Percentiles rank a stretch among this genome's conserved stretches.
Evolutionary conservation across 1,140 invertebrate species (phyloP).

Genomic region (Belonocnema kinseyi): DNA sequence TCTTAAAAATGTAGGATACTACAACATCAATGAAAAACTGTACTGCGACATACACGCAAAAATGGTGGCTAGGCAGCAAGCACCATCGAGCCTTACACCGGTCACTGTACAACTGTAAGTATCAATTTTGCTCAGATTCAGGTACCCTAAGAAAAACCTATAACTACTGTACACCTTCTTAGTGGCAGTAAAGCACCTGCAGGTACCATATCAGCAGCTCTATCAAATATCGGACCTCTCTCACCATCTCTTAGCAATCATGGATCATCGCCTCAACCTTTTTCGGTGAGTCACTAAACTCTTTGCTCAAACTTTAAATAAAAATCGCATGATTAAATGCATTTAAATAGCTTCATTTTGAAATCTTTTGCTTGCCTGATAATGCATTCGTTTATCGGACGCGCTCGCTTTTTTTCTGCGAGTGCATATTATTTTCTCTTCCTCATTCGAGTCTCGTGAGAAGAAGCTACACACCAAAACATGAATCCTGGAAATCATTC

Average conservation of each 20-base stretch:
- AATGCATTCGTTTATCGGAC: not conserved
- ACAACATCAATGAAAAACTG: constrained; percentile 96
- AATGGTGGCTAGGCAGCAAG: constrained; percentile 88
- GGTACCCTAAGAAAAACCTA: not conserved
- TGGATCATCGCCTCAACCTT: constrained; percentile 68
- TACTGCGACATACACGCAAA: constrained; percentile 98
- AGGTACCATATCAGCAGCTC: constrained; percentile 81
- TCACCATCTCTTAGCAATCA: constrained; percentile 74
- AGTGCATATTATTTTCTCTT: not conserved
- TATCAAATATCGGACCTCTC: constrained; percentile 76
- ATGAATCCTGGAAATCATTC: not conserved
- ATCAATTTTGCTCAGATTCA: constrained; percentile 25
- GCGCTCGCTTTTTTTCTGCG: not conserved
- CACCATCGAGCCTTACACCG: constrained; percentile 84
- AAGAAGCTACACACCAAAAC: not conserved
- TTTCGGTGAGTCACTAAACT: constrained; percentile 67
- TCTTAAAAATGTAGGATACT: constrained; percentile 97
- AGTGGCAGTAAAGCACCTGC: constrained; percentile 80
- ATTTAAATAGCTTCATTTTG: not conserved
- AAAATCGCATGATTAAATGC: not conserved
- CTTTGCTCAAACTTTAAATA: not conserved
- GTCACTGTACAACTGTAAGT: constrained; percentile 89
- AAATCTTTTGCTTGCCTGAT: not conserved
- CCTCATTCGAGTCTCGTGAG: not conserved
- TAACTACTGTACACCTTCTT: constrained; percentile 41